Evolutionary conservation across 2,888 invertebrate species (phyloP).

Genomic region (Dynastes tityus): DNA sequence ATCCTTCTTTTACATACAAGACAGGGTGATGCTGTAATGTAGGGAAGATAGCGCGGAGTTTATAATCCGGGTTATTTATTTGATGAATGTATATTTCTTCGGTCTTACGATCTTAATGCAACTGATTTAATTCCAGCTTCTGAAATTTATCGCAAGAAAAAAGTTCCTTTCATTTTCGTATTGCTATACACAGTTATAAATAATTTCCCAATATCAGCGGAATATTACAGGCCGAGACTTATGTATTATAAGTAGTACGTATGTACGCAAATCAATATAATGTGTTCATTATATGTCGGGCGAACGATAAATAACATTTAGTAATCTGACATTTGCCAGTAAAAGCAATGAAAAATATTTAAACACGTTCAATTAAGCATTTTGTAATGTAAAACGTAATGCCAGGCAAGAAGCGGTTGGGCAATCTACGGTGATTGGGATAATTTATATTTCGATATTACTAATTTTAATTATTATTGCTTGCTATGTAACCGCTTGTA

Average conservation of each 20-base stretch:
- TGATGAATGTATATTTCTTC: too few species aligned
- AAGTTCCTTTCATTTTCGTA: slow-evolving; percentile 4
- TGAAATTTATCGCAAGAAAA: not conserved
- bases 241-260: not conserved
- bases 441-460: slow-evolving; percentile 45
- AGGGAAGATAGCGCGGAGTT: not conserved
- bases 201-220: not conserved
- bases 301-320: slow-evolving; percentile 32
- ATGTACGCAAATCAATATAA: not conserved
- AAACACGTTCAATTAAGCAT: slow-evolving; percentile 44
- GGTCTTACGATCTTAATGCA: not conserved
- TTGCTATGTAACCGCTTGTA: not conserved
- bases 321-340: slow-evolving; percentile 35
- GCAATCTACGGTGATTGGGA: slow-evolving; percentile 15
- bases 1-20: slow-evolving; percentile 3
- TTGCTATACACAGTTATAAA: not conserved
- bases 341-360: slow-evolving; percentile 27
- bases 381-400: slow-evolving; percentile 37
- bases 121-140: not conserved
- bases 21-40: not conserved
- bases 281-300: not conserved
- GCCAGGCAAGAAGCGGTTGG: not conserved
- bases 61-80: too few species aligned
- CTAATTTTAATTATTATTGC: slow-evolving; percentile 36
- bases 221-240: not conserved